Percentiles rank a stretch among this genome's conserved stretches.
These are phyloP conservation scores for Rhopilema esculentum DNA, from an alignment of 30 jellyfish, hydroid and myxozoan genomes.

Conservation along the genomic window DNA sequence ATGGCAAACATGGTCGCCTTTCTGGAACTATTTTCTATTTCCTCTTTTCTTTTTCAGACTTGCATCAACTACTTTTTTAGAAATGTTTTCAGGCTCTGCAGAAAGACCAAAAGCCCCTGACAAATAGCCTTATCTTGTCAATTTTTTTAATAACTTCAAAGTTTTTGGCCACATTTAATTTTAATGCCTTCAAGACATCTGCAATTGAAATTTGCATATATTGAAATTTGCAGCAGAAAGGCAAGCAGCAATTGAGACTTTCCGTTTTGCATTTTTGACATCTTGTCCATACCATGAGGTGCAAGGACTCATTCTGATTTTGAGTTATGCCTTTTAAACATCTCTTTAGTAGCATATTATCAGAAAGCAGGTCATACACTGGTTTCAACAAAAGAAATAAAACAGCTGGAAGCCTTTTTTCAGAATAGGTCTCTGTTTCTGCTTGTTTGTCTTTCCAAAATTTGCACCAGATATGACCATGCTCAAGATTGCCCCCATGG, in stretches of 20 bases:
- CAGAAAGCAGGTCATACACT: background rate
- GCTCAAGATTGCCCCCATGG: too few relatives aligned
- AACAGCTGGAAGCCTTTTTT: slow-evolving; percentile 31
- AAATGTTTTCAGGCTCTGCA: too few relatives aligned
- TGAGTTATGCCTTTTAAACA: background rate
- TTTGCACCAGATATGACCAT: slow-evolving; percentile 22
- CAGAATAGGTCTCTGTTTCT: background rate
- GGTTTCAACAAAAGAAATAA: slow-evolving; percentile 10
- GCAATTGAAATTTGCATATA: background rate
- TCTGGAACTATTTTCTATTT: too few relatives aligned
- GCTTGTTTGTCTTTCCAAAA: slow-evolving; percentile 38
- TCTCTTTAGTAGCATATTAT: slow-evolving; percentile 4
- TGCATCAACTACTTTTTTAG: too few relatives aligned
- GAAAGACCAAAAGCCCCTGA: too few relatives aligned
- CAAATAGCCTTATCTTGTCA: too few relatives aligned
- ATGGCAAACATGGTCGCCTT: too few relatives aligned
- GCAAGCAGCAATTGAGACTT: background rate
- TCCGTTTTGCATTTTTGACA: background rate
- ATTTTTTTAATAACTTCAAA: too few relatives aligned
- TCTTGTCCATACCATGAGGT: too few relatives aligned
- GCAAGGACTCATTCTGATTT: too few relatives aligned
- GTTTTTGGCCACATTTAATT: background rate
- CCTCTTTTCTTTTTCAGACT: too few relatives aligned
- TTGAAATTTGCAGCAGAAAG: background rate
- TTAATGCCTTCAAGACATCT: background rate